Base-by-base conservation (phyloP, 2,888 invertebrate genomes). In the Chrysina gloriosa region DNA sequence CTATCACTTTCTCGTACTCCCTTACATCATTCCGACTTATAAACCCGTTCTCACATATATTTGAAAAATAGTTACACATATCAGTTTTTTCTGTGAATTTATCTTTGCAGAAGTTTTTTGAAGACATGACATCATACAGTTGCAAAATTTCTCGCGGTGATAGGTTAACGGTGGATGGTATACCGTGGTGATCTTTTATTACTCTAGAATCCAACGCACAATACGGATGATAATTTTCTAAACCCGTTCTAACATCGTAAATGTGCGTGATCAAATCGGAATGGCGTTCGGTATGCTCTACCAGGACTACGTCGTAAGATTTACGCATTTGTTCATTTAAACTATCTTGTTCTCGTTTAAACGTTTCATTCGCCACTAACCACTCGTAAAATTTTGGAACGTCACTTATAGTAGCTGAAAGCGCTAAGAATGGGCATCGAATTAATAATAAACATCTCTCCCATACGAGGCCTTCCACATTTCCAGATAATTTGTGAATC, bases 401-500 rank as follows among this genome's bases (percentile, higher is more conserved):
- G 21, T 74, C 67, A 7, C 70, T 71, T 39, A 75, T 69, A 31
- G 75, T 75, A 21, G 75, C 75, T 9, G 75, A 75, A 9, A 75
- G 70, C 9, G 75, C 75, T 14, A 75, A 68, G 67, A 74, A 75
- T 27, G 75, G 75, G 50, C 75, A 74, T 3, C 67, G 72, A 42
- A 72, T 75, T n/a, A 75, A 54, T 19, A 74, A 36, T 16, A 75
- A 50, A 61, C 71, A 69, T 45, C 72, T 63, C 64, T 75, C 75
- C 73, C 73, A 75, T 4, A 71, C 45, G 5, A 70, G 14, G 7
- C 72, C 75, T 9, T 72, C 74, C n/a, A 66, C 47, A 36, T 71
- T 56, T 6, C 73, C 73, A n/a, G 71, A 68, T 64, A 75, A 65
- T 63, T 73, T 72, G 50, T 75, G 75, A 11, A 74, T 70, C 71